Base-by-base conservation (phyloP, 2,113 vertebrate genomes). In the Nansenia antarctica region DNA sequence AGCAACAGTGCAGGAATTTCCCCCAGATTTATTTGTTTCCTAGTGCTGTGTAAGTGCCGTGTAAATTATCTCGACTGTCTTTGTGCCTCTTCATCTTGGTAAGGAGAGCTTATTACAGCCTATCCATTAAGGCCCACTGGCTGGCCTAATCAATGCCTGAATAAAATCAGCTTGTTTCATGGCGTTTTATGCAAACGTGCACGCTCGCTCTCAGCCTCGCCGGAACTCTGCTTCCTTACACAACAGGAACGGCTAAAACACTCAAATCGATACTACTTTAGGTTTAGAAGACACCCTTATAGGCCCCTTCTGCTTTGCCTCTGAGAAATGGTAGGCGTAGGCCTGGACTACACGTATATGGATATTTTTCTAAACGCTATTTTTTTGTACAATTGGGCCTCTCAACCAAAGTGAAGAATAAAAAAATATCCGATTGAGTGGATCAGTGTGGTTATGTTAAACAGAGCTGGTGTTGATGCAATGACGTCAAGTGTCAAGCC, bases 11-110 rank as follows among this genome's bases (percentile, higher is more conserved):
- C 85, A 86, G 87, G 90, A 90, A 82, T 93, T 91, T 83, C 80
- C 22, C 84, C 22, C 84, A 90, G 90, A 92, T 93, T 93, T 92
- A 92, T 93, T 89, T 91, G 88, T 90, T 91, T 92, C 90, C 89
- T 90, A 89, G 88, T 87, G 92, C 90, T 89, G 91, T 89, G 91
- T 93, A 93, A 93, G 92, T 93, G 90, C 88, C 86, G 88, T 92
- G 92, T 92, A 93, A 93, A 93, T 93, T 91, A 93, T 92, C 90
- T 86, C 81, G 88, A 91, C 90, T 90, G 91, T 92, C 90, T 62
- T 80, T 91, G 88, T 82, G 79, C 83, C 86, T 84, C 87, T 93
- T 91, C 89, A 88, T 93, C 92, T 92, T 92, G 88, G 91, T 91
- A 88, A 87, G 85, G 81, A 84, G 26, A 83, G 71, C 85, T 89